Conservation (phyloP, 1,140 invertebrate species). For the Pseudomyrmex cubaensis region DNA sequence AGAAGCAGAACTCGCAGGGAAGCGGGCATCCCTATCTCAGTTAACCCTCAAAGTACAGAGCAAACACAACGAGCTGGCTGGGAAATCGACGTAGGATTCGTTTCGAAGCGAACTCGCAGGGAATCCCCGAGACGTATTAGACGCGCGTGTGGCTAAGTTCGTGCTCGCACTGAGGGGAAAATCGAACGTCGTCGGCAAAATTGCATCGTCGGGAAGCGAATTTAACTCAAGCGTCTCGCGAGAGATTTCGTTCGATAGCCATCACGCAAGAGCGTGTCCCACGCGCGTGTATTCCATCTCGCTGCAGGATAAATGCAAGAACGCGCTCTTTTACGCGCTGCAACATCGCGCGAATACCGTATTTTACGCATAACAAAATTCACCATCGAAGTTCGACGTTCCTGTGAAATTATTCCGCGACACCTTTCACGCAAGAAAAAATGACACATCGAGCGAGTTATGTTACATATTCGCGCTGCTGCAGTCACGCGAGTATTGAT, state of each 20-base stretch:
- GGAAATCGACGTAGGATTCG: conserved; percentile 24
- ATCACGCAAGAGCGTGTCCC: neutral
- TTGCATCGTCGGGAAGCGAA: conserved; percentile 18
- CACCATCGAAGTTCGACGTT: too few relatives aligned
- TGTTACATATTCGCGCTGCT: too few relatives aligned
- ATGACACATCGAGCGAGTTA: too few relatives aligned
- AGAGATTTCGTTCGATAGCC: neutral
- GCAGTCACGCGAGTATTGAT: too few relatives aligned
- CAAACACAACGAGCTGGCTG: conserved; percentile 1
- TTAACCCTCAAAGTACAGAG: conserved; percentile 1
- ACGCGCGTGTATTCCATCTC: neutral
- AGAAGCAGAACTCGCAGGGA: neutral
- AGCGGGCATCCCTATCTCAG: neutral
- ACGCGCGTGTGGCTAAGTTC: neutral
- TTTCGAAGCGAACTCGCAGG: conserved; percentile 29
- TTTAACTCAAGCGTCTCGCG: neutral
- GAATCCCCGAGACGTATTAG: neutral
- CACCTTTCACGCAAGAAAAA: too few relatives aligned
- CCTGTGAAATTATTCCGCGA: too few relatives aligned
- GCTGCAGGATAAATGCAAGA: neutral
- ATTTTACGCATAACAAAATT: too few relatives aligned
- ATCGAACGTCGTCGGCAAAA: conserved; percentile 25
- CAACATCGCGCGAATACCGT: too few relatives aligned
- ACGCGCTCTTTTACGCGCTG: too few relatives aligned
- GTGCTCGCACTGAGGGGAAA: conserved; percentile 16